phyloP scores from a whole-genome alignment of 2,797 vertebrate species.

The Cynodonichthys magdalenae region DNA sequence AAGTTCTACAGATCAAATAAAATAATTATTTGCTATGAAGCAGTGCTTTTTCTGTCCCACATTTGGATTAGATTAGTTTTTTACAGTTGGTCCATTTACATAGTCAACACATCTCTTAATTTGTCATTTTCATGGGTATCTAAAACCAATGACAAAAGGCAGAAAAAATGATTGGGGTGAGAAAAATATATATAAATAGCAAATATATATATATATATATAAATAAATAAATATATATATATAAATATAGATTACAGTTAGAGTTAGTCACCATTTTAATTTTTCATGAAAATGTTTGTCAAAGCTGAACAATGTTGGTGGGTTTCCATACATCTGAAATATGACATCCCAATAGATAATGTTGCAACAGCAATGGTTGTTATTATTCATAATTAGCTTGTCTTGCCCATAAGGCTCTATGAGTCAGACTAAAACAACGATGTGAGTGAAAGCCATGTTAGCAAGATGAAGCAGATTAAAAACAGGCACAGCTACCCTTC shows the following conservation, averaged over 20 bases:
- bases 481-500: slow-evolving; percentile 30
- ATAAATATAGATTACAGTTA: slow-evolving; percentile 67
- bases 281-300: slow-evolving; percentile 57
- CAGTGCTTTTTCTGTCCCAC: not conserved
- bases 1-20: not conserved
- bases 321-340: slow-evolving; percentile 48
- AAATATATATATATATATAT: too few species aligned
- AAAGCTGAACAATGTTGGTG: slow-evolving; percentile 23
- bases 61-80: slow-evolving; percentile 11
- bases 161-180: slow-evolving; percentile 37
- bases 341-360: slow-evolving; percentile 53
- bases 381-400: slow-evolving; percentile 71
- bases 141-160: slow-evolving; percentile 25
- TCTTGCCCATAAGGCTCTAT: slow-evolving; percentile 29
- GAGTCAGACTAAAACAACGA: slow-evolving; percentile 49
- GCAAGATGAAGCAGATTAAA: slow-evolving; percentile 46
- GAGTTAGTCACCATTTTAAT: slow-evolving; percentile 42
- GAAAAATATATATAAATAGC: too few species aligned
- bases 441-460: slow-evolving; percentile 36
- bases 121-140: slow-evolving; percentile 58
- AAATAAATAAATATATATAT: too few species aligned
- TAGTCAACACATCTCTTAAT: slow-evolving; percentile 38
- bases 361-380: slow-evolving; percentile 36
- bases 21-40: slow-evolving; percentile 4
- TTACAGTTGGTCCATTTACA: slow-evolving; percentile 42